These are phyloP conservation scores for Paratilapia polleni DNA, from an alignment of 2,113 vertebrate species.

Conservation along the genomic window DNA sequence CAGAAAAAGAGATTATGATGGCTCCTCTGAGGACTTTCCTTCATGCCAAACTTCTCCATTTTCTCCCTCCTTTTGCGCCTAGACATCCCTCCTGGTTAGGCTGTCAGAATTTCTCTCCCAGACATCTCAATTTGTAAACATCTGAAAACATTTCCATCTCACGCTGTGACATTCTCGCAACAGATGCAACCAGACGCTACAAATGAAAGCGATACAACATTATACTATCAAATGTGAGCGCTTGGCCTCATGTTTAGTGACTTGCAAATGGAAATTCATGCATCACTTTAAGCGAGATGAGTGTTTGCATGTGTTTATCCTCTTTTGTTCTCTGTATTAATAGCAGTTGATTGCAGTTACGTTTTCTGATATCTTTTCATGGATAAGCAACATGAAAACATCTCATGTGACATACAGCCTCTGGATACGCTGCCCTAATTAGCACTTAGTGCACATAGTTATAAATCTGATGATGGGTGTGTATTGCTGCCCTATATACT, in stretches of 20 bases:
- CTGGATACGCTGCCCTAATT: slow-evolving; percentile 39
- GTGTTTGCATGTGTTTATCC: slow-evolving; percentile 23
- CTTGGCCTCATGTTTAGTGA: slow-evolving; percentile 7
- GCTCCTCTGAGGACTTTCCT: slow-evolving; percentile 84
- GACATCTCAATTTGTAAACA: slow-evolving; percentile 93
- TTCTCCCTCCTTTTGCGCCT: slow-evolving; percentile 62
- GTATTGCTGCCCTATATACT: neutral
- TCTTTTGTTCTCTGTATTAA: slow-evolving; percentile 20
- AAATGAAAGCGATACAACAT: slow-evolving; percentile 30
- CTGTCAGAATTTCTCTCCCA: slow-evolving; percentile 84
- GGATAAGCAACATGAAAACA: slow-evolving; percentile 10
- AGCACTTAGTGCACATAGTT: slow-evolving; percentile 12
- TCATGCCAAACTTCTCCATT: slow-evolving; percentile 83
- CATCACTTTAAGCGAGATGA: neutral
- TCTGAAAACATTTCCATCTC: slow-evolving; percentile 82
- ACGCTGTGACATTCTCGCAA: slow-evolving; percentile 47
- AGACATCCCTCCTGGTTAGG: slow-evolving; percentile 86
- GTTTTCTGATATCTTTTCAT: slow-evolving; percentile 6
- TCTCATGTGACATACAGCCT: slow-evolving; percentile 17
- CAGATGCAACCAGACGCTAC: slow-evolving; percentile 48
- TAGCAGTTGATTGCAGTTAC: slow-evolving; percentile 1
- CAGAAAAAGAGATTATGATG: slow-evolving; percentile 89
- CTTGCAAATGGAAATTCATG: slow-evolving; percentile 32
- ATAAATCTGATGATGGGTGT: slow-evolving; percentile 3
- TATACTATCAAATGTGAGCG: slow-evolving; percentile 26